phyloP scores from a whole-genome alignment of 2,888 invertebrate species.

The Pristionchus arcanus region DNA sequence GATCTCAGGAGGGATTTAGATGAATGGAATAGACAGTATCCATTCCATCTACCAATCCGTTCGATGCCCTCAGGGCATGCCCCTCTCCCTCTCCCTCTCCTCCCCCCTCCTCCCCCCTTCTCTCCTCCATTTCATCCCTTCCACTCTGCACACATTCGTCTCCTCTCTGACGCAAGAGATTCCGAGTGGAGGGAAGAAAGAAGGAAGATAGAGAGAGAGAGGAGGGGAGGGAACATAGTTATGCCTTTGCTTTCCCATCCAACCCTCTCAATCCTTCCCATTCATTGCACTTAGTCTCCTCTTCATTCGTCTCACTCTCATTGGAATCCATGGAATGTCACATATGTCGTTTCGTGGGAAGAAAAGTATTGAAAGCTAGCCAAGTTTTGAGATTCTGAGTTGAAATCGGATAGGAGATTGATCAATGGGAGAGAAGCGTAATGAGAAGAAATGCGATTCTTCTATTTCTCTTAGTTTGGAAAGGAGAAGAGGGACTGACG shows the following conservation, averaged over 20 bases:
- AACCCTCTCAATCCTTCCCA: conserved; percentile 26
- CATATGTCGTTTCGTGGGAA: conserved; percentile 5
- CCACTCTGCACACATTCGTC: conserved; percentile 1
- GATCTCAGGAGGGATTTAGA: not conserved
- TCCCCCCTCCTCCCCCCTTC: not conserved
- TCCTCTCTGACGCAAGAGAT: conserved; percentile 23
- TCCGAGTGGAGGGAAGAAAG: conserved; percentile 21
- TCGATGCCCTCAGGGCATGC: not conserved
- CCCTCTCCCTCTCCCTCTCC: not conserved
- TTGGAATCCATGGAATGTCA: conserved; percentile 34
- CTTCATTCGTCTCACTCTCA: not conserved
- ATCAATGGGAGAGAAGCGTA: not conserved
- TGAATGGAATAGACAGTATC: not conserved
- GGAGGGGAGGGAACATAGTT: conserved; percentile 8
- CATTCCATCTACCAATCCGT: not conserved
- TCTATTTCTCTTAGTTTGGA: conserved; percentile 37
- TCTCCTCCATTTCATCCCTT: conserved; percentile 14
- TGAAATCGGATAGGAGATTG: not conserved
- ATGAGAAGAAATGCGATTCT: conserved; percentile 45
- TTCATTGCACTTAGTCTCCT: conserved; percentile 40
- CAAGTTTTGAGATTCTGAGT: conserved; percentile 14
- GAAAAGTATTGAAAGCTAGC: not conserved
- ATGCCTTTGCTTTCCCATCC: conserved; percentile 8
- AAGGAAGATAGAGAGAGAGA: conserved; percentile 25
- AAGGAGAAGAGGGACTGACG: conserved; percentile 20